These are phyloP conservation scores for Hydractinia echinata DNA, from an alignment of 30 jellyfish, hydroid and myxozoan genomes.

Conservation along the genomic window DNA sequence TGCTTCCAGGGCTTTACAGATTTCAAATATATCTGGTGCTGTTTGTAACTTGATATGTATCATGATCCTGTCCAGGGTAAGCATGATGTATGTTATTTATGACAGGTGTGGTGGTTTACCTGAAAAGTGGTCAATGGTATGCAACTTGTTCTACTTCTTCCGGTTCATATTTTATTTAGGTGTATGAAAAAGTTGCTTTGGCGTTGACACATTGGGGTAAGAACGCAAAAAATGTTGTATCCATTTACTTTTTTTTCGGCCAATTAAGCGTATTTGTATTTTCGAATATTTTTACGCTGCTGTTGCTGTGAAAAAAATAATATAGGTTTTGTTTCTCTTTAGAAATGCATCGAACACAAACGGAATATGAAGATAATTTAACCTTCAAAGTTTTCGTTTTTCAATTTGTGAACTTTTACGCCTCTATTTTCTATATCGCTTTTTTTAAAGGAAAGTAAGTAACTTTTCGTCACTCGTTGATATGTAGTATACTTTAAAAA, in stretches of 20 bases:
- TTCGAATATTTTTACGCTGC: neutral
- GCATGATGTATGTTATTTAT: neutral
- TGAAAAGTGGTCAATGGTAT: too few relatives aligned
- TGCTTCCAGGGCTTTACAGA: constrained; percentile 85
- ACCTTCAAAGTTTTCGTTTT: constrained; percentile 98
- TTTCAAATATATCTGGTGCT: constrained; percentile 94
- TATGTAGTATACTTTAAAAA: neutral
- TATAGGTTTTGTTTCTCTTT: neutral
- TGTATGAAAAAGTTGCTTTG: constrained; percentile 92
- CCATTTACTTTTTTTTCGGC: too few relatives aligned
- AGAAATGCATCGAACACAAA: constrained; percentile 99
- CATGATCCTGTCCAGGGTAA: constrained; percentile 95
- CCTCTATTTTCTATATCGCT: constrained; percentile 97
- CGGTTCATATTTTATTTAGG: constrained; percentile 37
- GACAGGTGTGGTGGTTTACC: too few relatives aligned
- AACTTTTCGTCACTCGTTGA: neutral
- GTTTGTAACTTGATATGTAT: constrained; percentile 93
- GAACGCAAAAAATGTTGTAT: constrained; percentile 8
- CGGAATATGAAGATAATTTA: constrained; percentile 90
- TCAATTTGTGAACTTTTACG: constrained; percentile 95
- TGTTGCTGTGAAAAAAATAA: neutral
- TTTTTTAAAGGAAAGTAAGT: constrained; percentile 99
- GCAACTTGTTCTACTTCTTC: neutral
- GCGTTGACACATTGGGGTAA: constrained; percentile 99
- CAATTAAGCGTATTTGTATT: neutral